Percentiles rank a stretch among this genome's conserved stretches.
Evolutionary conservation across 2,888 invertebrate species (phyloP).

Genomic region (Noctua janthina): DNA sequence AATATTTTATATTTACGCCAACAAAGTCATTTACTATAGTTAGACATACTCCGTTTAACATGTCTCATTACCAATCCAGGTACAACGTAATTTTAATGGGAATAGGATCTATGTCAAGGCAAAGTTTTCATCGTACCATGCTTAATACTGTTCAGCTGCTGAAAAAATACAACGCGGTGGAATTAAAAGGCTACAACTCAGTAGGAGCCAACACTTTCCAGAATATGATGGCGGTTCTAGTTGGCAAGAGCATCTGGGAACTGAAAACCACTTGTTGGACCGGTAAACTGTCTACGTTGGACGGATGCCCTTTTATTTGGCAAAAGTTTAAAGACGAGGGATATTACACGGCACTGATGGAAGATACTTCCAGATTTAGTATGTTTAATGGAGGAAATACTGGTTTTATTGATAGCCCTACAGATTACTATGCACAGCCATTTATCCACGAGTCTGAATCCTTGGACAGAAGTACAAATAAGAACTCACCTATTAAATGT

Average conservation of each 20-base stretch:
- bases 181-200: slow-evolving; percentile 96
- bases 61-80: slow-evolving; percentile 50
- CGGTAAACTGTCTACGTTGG: slow-evolving; percentile 89
- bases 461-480: neutral
- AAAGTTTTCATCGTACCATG: slow-evolving; percentile 95
- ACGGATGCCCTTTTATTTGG: slow-evolving; percentile 95
- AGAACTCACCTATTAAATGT: slow-evolving; percentile 9
- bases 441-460: slow-evolving; percentile 90
- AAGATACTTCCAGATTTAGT: slow-evolving; percentile 91
- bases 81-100: slow-evolving; percentile 95
- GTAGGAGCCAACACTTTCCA: slow-evolving; percentile 97
- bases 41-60: slow-evolving; percentile 49
- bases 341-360: slow-evolving; percentile 94
- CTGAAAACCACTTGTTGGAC: slow-evolving; percentile 91
- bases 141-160: slow-evolving; percentile 91
- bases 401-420: slow-evolving; percentile 92
- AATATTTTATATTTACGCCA: slow-evolving; percentile 92
- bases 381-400: slow-evolving; percentile 54
- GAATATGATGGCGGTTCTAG: slow-evolving; percentile 94
- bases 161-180: slow-evolving; percentile 91
- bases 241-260: slow-evolving; percentile 92
- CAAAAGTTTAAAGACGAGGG: slow-evolving; percentile 92
- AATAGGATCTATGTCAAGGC: slow-evolving; percentile 94
- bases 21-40: slow-evolving; percentile 71
- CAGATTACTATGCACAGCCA: slow-evolving; percentile 95